phyloP scores from a whole-genome alignment of 2,113 vertebrate genomes.

The Cyanocitta stelleri region DNA sequence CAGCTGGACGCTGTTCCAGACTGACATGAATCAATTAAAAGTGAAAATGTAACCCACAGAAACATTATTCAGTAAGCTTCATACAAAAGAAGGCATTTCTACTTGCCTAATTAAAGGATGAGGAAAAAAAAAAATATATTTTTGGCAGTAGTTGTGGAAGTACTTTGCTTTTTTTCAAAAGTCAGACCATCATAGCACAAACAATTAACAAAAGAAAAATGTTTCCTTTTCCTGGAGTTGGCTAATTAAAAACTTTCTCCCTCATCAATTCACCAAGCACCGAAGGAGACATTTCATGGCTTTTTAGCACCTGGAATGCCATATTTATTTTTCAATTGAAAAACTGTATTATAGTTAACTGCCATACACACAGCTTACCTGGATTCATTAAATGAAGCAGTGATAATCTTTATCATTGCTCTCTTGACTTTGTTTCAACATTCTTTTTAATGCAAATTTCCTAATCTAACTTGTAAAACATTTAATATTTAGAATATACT shows the following conservation, averaged over 20 bases:
- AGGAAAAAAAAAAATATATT: background rate
- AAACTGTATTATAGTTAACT: background rate
- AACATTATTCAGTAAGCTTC: background rate
- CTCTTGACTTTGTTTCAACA: constrained; percentile 40
- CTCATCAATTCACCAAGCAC: background rate
- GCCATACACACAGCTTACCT: background rate
- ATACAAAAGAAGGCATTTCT: background rate
- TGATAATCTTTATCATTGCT: constrained; percentile 8
- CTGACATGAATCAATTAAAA: constrained; percentile 11
- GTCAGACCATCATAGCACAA: background rate
- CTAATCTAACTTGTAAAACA: constrained; percentile 72
- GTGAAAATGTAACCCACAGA: background rate
- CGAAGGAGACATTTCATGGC: background rate
- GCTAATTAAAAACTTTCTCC: constrained; percentile 9
- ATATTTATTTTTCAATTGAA: background rate
- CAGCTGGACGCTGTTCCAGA: background rate
- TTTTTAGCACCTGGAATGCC: background rate
- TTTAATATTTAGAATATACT: constrained; percentile 72
- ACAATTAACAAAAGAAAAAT: background rate
- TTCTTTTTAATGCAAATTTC: constrained; percentile 59
- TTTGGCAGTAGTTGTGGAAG: background rate
- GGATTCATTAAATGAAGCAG: constrained; percentile 8
- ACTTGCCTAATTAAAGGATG: background rate
- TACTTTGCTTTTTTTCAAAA: background rate
- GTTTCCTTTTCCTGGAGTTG: background rate